Conservation (phyloP, 2,113 vertebrate genomes). For the Nansenia antarctica region DNA sequence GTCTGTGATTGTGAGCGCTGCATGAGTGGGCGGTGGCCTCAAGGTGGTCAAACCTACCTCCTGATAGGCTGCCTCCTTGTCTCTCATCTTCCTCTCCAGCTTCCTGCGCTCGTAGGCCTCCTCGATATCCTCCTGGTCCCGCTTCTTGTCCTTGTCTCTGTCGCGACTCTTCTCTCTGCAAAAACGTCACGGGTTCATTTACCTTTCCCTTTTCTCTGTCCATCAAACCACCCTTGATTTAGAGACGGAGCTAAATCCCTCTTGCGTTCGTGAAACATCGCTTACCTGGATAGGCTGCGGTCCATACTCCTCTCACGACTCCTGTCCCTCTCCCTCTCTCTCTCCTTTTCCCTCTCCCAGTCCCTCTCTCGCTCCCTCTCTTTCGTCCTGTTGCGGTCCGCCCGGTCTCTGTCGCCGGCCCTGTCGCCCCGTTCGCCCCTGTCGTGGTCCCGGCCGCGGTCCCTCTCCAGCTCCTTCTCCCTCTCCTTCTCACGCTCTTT, state of each 20-base stretch:
- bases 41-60: slow-evolving; percentile 75
- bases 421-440: slow-evolving; percentile 85
- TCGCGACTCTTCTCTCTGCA: slow-evolving; percentile 87
- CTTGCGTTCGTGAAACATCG: background rate
- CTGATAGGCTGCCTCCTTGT: slow-evolving; percentile 98
- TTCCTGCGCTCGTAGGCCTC: slow-evolving; percentile 93
- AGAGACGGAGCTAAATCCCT: background rate
- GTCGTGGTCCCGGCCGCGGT: slow-evolving; percentile 68
- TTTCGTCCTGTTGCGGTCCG: slow-evolving; percentile 82
- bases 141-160: slow-evolving; percentile 92
- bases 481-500: slow-evolving; percentile 94
- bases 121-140: slow-evolving; percentile 95
- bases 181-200: background rate
- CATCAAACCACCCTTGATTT: background rate
- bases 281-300: slow-evolving; percentile 90
- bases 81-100: slow-evolving; percentile 92
- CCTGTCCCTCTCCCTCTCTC: slow-evolving; percentile 70
- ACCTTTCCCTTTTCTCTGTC: background rate
- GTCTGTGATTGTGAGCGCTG: background rate
- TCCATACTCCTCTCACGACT: slow-evolving; percentile 84
- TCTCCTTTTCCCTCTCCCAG: slow-evolving; percentile 68
- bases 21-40: background rate
- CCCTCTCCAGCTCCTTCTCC: slow-evolving; percentile 88
- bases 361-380: slow-evolving; percentile 46
- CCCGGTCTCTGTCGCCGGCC: slow-evolving; percentile 76